A percentile compares a stretch with the other conserved stretches of the same genome.
Evolutionary conservation across 2,113 vertebrate genomes (phyloP).

Genomic region (Zeus faber): DNA sequence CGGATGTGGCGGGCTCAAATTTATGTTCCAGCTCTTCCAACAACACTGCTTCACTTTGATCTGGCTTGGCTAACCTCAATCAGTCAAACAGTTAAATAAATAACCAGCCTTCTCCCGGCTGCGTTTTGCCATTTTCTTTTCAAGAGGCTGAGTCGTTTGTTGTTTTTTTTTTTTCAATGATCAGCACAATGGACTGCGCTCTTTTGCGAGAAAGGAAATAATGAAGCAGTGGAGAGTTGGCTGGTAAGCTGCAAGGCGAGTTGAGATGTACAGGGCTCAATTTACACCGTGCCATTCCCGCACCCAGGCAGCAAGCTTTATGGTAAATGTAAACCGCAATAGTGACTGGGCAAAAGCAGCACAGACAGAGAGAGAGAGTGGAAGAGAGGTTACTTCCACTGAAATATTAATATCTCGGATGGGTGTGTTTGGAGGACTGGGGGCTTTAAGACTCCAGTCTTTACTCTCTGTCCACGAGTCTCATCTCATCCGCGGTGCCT

Average conservation of each 20-base stretch:
- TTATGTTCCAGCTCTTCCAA: constrained; percentile 18
- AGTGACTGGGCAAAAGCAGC: not conserved
- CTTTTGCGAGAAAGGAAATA: constrained; percentile 29
- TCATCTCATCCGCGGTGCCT: not conserved
- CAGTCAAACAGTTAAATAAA: constrained; percentile 20
- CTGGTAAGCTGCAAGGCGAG: constrained; percentile 1
- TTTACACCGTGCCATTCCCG: constrained; percentile 9
- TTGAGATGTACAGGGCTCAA: constrained; percentile 9
- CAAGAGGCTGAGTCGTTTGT: constrained; percentile 32
- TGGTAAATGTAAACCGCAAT: not conserved
- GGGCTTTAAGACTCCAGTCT: not conserved
- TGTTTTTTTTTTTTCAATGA: constrained; percentile 10
- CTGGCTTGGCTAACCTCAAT: constrained; percentile 29
- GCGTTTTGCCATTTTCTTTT: constrained; percentile 20
- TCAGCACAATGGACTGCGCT: constrained; percentile 20
- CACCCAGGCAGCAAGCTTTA: not conserved
- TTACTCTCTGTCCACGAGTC: not conserved
- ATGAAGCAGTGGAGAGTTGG: constrained; percentile 17
- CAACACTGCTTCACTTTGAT: constrained; percentile 41
- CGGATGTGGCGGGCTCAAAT: constrained; percentile 4
- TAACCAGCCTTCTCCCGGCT: constrained; percentile 2
- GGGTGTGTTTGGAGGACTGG: not conserved
- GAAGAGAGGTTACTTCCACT: not conserved
- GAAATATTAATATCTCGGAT: not conserved
- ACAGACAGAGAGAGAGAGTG: not conserved